phyloP scores from a whole-genome alignment of 2,113 vertebrate genomes.

The Hipposideros armiger region DNA sequence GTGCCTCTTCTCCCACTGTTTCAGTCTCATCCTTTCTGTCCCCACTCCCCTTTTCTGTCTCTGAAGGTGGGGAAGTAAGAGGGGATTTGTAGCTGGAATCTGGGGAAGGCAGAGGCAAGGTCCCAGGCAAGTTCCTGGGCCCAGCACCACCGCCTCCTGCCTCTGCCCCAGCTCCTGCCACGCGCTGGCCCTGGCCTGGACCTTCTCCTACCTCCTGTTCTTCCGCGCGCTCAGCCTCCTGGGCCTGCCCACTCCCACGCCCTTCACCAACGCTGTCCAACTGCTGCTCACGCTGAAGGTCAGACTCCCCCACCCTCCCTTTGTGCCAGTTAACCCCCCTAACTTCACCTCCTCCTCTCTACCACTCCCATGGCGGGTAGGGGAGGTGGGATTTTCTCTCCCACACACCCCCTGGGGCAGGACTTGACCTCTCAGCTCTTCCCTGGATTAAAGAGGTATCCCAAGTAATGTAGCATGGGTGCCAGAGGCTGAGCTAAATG shows the following conservation, averaged over 20 bases:
- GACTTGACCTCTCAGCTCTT: neutral
- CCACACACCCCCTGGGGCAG: neutral
- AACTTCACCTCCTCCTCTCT: neutral
- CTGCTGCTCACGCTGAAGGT: constrained; percentile 95
- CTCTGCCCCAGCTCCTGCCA: constrained; percentile 89
- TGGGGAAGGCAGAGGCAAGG: neutral
- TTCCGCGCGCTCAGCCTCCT: constrained; percentile 90
- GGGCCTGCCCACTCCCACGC: constrained; percentile 90
- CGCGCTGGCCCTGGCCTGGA: constrained; percentile 91
- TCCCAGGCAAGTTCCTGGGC: too few species aligned
- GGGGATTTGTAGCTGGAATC: neutral
- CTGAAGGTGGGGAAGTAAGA: neutral
- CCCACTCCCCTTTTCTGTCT: neutral
- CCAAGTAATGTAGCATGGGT: rapidly evolving
- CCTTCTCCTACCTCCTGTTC: constrained; percentile 95
- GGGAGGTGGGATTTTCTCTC: neutral
- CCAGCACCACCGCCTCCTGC: neutral
- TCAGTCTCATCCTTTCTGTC: neutral
- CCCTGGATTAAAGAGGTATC: neutral
- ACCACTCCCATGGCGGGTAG: neutral
- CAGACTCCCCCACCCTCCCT: neutral
- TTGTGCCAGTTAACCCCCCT: too few species aligned
- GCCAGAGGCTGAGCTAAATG: neutral
- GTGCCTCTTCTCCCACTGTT: neutral
- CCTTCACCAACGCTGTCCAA: constrained; percentile 94